Conservation (phyloP, 2,797 vertebrate genomes). For the Anabacerthia variegaticeps region DNA sequence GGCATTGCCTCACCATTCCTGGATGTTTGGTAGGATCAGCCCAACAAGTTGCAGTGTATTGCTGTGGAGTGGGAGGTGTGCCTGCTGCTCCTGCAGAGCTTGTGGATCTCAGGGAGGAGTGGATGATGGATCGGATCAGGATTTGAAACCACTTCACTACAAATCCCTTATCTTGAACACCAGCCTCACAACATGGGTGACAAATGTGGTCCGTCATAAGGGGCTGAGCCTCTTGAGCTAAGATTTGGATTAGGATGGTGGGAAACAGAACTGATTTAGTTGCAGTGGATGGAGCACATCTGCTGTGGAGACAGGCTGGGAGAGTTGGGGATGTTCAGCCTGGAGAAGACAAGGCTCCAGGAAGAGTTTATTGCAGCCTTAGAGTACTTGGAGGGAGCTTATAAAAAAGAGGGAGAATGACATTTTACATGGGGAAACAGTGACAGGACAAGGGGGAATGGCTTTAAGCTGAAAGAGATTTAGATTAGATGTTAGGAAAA, state of each 20-base stretch:
- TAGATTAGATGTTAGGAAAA: too few species aligned
- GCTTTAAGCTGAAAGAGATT: too few species aligned
- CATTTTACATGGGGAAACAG: too few species aligned
- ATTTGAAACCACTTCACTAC: background rate
- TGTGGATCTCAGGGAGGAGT: background rate
- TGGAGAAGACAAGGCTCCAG: background rate
- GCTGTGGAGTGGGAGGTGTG: background rate
- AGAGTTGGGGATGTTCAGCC: background rate
- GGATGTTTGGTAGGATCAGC: background rate
- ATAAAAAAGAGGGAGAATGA: too few species aligned
- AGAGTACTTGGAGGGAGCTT: too few species aligned
- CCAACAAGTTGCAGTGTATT: background rate
- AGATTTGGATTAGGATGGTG: background rate
- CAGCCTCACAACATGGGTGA: background rate
- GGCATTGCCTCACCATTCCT: background rate
- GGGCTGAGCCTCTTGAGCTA: background rate
- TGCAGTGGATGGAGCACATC: background rate
- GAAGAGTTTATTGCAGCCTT: too few species aligned
- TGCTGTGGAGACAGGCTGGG: background rate
- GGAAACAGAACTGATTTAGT: background rate
- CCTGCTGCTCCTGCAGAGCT: background rate
- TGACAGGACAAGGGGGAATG: too few species aligned
- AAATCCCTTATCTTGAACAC: background rate
- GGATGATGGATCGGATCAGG: background rate
- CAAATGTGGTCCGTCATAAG: background rate